phyloP scores from a whole-genome alignment of 2,797 vertebrate species.

The Chiroxiphia lanceolata region DNA sequence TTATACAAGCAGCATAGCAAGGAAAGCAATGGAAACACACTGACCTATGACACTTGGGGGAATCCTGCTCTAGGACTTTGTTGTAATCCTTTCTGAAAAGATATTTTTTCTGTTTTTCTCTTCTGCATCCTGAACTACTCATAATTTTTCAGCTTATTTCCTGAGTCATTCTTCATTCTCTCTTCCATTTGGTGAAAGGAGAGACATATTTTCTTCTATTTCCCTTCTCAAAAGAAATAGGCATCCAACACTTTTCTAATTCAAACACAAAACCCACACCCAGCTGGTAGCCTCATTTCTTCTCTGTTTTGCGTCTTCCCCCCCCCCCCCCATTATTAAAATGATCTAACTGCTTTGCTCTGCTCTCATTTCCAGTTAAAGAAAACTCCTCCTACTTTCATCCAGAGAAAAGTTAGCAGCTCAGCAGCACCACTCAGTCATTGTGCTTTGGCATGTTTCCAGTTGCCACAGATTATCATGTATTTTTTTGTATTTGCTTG shows the following conservation, averaged over 20 bases:
- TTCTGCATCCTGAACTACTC: neutral
- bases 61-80: neutral
- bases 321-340: neutral
- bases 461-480: neutral
- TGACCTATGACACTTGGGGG: neutral
- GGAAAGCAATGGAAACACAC: neutral
- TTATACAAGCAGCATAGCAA: neutral
- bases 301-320: neutral
- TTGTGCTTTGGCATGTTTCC: neutral
- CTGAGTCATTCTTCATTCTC: neutral
- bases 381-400: neutral
- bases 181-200: neutral
- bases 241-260: neutral
- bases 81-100: neutral
- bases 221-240: neutral
- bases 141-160: neutral
- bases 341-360: neutral
- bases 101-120: neutral
- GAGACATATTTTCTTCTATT: neutral
- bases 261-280: neutral
- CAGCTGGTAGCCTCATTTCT: neutral
- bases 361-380: neutral
- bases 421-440: neutral
- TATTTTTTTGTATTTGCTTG: neutral
- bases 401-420: neutral